Conservation (phyloP, 2,113 vertebrate species). For the Sturnira hondurensis region DNA sequence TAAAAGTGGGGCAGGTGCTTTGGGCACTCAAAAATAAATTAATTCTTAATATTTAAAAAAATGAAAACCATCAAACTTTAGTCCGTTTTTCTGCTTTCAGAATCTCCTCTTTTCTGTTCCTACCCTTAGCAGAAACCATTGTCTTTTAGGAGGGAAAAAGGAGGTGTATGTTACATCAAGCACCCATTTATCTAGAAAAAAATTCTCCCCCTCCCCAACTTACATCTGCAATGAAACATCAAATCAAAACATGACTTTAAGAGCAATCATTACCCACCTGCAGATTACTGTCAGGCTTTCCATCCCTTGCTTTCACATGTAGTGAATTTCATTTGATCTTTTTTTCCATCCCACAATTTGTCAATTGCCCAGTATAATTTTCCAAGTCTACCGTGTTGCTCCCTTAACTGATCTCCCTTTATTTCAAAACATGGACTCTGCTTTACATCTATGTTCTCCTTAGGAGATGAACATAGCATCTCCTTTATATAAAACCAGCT, state of each 20-base stretch:
- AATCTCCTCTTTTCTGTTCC: background rate
- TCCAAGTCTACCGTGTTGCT: background rate
- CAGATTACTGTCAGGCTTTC: background rate
- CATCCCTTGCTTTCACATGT: background rate
- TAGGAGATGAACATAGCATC: background rate
- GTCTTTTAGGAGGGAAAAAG: background rate
- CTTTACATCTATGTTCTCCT: background rate
- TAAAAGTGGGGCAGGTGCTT: background rate
- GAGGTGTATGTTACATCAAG: background rate
- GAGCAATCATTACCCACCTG: background rate
- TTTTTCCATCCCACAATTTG: background rate
- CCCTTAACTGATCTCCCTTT: background rate
- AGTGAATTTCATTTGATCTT: background rate
- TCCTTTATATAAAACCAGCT: background rate
- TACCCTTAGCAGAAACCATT: background rate
- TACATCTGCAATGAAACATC: background rate
- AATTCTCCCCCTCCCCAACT: background rate
- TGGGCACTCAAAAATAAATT: background rate
- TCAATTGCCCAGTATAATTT: background rate
- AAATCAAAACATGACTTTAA: background rate
- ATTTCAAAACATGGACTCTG: background rate
- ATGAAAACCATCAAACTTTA: background rate
- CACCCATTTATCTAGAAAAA: background rate
- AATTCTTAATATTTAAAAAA: background rate
- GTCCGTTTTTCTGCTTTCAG: background rate